Percentiles rank a stretch among this genome's conserved stretches.
phyloP scores from a whole-genome alignment of 1,140 invertebrate genomes.

The Chrysomallon squamiferum region DNA sequence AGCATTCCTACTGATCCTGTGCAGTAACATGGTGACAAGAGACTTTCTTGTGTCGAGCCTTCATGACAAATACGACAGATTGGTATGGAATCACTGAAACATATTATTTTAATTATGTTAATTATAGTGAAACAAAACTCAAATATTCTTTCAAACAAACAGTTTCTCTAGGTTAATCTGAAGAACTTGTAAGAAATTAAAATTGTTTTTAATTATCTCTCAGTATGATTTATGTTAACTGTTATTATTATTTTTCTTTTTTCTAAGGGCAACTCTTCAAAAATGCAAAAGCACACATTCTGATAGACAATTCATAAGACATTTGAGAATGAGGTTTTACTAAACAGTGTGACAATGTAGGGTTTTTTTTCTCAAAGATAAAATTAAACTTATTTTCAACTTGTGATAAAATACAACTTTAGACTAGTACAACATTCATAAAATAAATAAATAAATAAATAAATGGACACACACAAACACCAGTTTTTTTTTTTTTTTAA shows the following conservation, averaged over 20 bases:
- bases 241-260: not conserved
- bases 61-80: conserved; percentile 63
- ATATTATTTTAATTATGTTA: not conserved
- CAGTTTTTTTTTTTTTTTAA: not conserved
- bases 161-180: not conserved
- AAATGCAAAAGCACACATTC: not conserved
- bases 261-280: not conserved
- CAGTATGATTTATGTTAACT: not conserved
- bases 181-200: not conserved
- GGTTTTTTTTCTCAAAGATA: no score
- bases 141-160: not conserved
- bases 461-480: not conserved
- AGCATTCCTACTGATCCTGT: conserved; percentile 73
- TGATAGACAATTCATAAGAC: no score
- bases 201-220: not conserved
- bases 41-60: conserved; percentile 64
- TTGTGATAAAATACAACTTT: no score
- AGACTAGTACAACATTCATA: no score
- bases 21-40: conserved; percentile 71
- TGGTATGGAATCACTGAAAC: conserved; percentile 19
- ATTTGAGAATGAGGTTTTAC: no score
- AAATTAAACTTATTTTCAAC: no score
- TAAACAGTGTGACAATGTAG: no score
- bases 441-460: no score
- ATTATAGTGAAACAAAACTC: not conserved